Conservation (phyloP, 2,797 vertebrate species). For the Tokudaia tokunoshimensis region DNA sequence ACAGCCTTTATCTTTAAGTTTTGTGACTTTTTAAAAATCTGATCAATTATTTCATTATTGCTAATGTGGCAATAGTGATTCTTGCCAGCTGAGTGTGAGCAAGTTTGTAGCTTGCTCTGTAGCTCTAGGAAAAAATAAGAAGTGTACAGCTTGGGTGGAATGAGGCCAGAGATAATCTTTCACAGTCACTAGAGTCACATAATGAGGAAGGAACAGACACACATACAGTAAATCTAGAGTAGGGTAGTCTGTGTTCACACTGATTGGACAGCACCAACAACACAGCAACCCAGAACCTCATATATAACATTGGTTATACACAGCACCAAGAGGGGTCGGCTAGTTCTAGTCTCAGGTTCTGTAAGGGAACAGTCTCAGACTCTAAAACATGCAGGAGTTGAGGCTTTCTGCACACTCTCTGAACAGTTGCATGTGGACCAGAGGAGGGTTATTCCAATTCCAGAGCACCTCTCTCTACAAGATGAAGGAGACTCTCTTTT, state of each 20-base stretch:
- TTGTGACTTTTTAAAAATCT: not conserved
- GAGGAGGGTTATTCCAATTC: not conserved
- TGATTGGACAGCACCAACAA: too few species aligned
- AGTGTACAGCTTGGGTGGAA: not conserved
- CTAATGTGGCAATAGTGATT: too few species aligned
- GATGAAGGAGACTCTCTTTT: too few species aligned
- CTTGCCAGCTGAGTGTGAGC: not conserved
- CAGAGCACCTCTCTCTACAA: not conserved
- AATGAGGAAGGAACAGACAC: not conserved
- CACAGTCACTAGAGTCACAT: not conserved
- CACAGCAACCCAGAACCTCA: not conserved
- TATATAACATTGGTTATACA: not conserved
- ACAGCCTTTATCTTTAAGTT: not conserved
- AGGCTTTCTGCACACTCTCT: not conserved
- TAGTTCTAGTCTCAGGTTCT: not conserved
- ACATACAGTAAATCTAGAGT: not conserved
- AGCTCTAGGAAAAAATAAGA: not conserved
- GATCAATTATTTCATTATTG: not conserved
- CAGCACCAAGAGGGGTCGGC: too few species aligned
- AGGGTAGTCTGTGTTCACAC: not conserved
- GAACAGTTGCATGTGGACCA: not conserved
- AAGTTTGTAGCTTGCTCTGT: not conserved
- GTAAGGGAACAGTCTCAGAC: not conserved
- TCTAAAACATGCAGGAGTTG: too few species aligned
- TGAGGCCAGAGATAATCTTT: not conserved